Base-by-base conservation (phyloP, 2,888 invertebrate species). In the Dasypogon diadema region DNA sequence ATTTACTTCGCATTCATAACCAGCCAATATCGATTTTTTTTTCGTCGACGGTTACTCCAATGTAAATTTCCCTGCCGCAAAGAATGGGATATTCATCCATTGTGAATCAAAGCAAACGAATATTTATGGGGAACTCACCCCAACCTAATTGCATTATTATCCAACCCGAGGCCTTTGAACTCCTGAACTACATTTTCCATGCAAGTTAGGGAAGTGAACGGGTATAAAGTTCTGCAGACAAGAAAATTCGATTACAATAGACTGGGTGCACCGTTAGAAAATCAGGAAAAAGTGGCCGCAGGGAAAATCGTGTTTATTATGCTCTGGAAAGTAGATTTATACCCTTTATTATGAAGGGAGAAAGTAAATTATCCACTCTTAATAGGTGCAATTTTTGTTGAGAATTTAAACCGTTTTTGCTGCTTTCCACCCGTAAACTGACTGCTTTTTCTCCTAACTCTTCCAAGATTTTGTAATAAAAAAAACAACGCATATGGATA, bases 161-260 rank as follows among this genome's bases (percentile, higher is more conserved):
- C 6, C 51, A 21, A 5, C 51, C 8, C 0, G 51, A 51, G 51
- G 51, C 42, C n/a, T 42, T 42, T 42, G 42, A 42, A 42, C 42
- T 42, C 12, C n/a, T 42, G 42, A 42, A 42, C 42, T 42, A 42
- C 42, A 42, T 42, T 42, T 42, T 42, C 12, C 42, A 42, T 42
- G 42, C 8, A 12, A 12, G 42, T 2, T 42, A 42, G 42, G n/a
- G 12, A 16, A 51, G 51, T 51, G 6, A 2, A 16, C 18, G 16
- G 21, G 51, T 16, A 51, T 21, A 51, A 51, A 16, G 18, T 51
- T 51, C 21, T 51, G 51, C 16, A 51, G 18, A 51, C 51, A 51
- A 21, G 51, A 51, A 21, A 51, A 51, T 51, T 21, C 51, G 6
- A 51, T 51, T 51, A 51, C 51, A 51, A 51, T 51, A 18, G 51